Conservation (phyloP, 2,888 invertebrate species). For the Meta bourneti region DNA sequence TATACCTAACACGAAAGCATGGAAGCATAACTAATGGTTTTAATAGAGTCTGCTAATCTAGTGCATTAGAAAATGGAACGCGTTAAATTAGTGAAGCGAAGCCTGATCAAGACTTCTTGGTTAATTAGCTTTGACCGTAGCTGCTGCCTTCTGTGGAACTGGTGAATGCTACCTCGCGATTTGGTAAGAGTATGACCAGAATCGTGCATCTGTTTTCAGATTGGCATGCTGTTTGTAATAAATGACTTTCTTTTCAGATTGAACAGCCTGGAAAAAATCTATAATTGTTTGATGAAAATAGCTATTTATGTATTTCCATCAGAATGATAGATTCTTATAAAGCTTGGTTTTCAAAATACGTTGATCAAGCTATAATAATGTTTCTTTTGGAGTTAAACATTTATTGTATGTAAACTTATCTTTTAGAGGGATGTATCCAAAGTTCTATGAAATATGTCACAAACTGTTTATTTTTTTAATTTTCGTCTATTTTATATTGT, state of each 20-base stretch:
- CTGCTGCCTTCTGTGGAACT: neutral
- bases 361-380: too few relatives aligned
- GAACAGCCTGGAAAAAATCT: neutral
- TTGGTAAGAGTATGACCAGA: neutral
- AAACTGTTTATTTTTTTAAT: too few relatives aligned
- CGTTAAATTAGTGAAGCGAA: constrained; percentile 56
- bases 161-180: neutral
- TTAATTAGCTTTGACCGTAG: constrained; percentile 47
- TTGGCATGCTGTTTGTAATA: neutral
- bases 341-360: too few relatives aligned
- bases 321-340: too few relatives aligned
- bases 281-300: too few relatives aligned
- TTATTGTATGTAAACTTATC: too few relatives aligned
- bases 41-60: constrained; percentile 52
- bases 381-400: too few relatives aligned
- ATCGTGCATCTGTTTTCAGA: neutral
- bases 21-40: constrained; percentile 56
- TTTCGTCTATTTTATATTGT: too few relatives aligned
- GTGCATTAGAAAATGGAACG: constrained; percentile 2
- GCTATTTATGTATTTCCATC: too few relatives aligned
- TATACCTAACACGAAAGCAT: constrained; percentile 29
- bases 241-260: neutral
- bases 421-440: too few relatives aligned
- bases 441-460: too few relatives aligned
- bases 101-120: constrained; percentile 29